Evolutionary conservation across 2,113 vertebrate genomes (phyloP).

Genomic region (Dunckerocampus dactyliophorus): DNA sequence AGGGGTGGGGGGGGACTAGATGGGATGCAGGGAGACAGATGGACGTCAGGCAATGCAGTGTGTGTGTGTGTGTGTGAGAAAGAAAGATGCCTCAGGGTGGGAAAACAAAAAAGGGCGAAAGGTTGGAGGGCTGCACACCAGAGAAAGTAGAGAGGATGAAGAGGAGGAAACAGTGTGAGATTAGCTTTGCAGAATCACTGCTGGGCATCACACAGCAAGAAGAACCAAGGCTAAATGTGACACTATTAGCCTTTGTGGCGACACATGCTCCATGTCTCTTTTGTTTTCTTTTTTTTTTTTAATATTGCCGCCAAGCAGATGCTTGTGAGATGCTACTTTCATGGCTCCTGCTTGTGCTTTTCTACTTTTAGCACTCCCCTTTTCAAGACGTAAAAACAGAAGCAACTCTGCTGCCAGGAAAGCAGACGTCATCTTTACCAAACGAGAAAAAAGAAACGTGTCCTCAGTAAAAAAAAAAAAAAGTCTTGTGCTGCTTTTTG

Average conservation of each 20-base stretch:
- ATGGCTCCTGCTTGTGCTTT: constrained; percentile 24
- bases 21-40: constrained; percentile 52
- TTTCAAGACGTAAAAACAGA: constrained; percentile 27
- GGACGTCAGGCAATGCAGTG: constrained; percentile 48
- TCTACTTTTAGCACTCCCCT: constrained; percentile 23
- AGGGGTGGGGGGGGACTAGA: constrained; percentile 8
- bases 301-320: constrained; percentile 20
- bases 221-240: constrained; percentile 31
- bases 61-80: constrained; percentile 8
- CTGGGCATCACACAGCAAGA: constrained; percentile 40
- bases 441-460: too few relatives aligned
- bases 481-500: too few relatives aligned
- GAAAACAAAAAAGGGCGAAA: constrained; percentile 28
- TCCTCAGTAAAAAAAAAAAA: too few relatives aligned
- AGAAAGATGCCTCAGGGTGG: constrained; percentile 37
- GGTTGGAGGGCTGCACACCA: constrained; percentile 34
- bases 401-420: constrained; percentile 6
- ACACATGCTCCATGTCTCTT: background rate
- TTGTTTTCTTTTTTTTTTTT: background rate
- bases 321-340: constrained; percentile 28
- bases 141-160: constrained; percentile 29
- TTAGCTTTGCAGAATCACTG: constrained; percentile 23
- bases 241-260: constrained; percentile 25
- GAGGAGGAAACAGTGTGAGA: constrained; percentile 12
- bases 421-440: constrained; percentile 19